Percentiles rank a stretch among this genome's conserved stretches.
These are phyloP conservation scores for Meriones unguiculatus DNA, from an alignment of 2,113 vertebrate species.

Conservation along the genomic window DNA sequence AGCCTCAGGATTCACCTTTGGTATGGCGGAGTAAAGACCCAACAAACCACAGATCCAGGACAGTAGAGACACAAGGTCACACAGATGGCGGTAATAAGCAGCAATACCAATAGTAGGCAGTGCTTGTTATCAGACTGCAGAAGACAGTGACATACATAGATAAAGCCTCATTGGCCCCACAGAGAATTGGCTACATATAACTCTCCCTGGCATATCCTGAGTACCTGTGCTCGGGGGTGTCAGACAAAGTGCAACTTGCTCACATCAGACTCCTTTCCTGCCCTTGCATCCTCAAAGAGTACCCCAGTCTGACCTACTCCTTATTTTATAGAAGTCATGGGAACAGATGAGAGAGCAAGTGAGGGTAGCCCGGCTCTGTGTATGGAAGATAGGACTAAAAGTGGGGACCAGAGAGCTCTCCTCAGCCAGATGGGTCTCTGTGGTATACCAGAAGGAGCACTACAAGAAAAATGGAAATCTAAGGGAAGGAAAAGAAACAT, in stretches of 20 bases:
- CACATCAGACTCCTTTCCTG: slow-evolving; percentile 76
- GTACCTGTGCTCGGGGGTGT: slow-evolving; percentile 90
- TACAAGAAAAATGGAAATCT: background rate
- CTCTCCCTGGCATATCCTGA: too few relatives aligned
- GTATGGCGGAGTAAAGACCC: background rate
- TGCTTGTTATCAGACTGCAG: slow-evolving; percentile 92
- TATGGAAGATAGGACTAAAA: slow-evolving; percentile 88
- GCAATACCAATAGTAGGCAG: slow-evolving; percentile 92
- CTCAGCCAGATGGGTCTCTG: background rate
- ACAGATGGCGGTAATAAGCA: slow-evolving; percentile 92
- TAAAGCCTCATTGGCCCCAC: background rate
- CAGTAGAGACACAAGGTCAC: slow-evolving; percentile 90
- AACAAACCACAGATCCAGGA: slow-evolving; percentile 88
- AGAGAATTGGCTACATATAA: accelerated
- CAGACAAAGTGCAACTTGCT: slow-evolving; percentile 89
- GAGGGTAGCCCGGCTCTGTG: slow-evolving; percentile 90
- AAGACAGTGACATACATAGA: accelerated
- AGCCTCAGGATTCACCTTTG: background rate
- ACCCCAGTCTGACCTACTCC: slow-evolving; percentile 83
- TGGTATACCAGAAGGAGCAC: background rate
- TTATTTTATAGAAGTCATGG: slow-evolving; percentile 89
- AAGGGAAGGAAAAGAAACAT: too few relatives aligned
- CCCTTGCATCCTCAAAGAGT: background rate
- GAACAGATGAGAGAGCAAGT: slow-evolving; percentile 90
- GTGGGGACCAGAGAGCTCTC: slow-evolving; percentile 84